These are phyloP conservation scores for Colius striatus DNA, from an alignment of 2,113 vertebrate genomes.

Conservation along the genomic window DNA sequence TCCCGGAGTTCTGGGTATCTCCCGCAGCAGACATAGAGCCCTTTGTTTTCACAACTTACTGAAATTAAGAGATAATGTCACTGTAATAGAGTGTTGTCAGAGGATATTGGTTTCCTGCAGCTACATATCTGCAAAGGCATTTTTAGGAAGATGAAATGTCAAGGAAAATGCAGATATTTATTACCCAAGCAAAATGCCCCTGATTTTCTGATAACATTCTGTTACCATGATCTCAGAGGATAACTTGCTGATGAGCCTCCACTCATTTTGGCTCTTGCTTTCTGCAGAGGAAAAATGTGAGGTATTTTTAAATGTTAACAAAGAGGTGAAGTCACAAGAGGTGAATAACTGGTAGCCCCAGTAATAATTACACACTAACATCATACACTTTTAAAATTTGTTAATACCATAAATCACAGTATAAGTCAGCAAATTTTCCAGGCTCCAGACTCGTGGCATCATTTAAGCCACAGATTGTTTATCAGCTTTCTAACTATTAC, in stretches of 20 bases:
- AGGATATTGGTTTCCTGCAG: constrained; percentile 10
- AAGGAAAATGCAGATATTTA: constrained; percentile 41
- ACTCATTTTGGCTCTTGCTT: neutral
- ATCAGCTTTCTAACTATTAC: neutral
- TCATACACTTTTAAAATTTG: neutral
- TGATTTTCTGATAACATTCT: constrained; percentile 10
- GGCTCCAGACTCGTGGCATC: neutral
- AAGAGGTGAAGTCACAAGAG: no score
- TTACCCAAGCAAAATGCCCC: neutral
- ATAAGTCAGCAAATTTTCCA: neutral
- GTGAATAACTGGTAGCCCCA: neutral
- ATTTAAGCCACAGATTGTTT: neutral
- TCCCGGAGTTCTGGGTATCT: neutral
- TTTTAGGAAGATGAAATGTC: constrained; percentile 54
- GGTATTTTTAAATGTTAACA: neutral
- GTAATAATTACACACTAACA: neutral
- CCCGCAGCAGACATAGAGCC: neutral
- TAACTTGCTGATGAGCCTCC: neutral
- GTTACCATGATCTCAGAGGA: neutral
- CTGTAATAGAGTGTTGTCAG: neutral
- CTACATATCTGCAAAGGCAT: constrained; percentile 18
- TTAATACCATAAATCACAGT: neutral
- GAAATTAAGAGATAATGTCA: constrained; percentile 55
- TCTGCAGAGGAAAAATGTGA: neutral
- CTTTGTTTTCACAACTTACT: neutral